These are phyloP conservation scores for Dicentrarchus labrax DNA, from an alignment of 2,113 vertebrate species.

Conservation along the genomic window DNA sequence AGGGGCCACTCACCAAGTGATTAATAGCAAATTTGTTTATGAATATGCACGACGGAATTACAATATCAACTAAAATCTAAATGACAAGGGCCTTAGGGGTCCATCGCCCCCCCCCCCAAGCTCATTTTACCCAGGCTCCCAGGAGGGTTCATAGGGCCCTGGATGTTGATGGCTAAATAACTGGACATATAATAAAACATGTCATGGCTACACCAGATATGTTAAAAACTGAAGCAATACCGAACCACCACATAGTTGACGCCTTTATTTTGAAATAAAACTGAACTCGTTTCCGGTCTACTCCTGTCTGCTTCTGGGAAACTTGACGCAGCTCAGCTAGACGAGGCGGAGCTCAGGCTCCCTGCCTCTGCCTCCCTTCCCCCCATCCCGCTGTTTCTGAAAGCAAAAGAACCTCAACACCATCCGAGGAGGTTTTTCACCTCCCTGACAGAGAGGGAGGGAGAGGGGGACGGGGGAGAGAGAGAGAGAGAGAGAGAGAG, in stretches of 20 bases:
- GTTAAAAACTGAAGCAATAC: neutral
- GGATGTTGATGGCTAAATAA: neutral
- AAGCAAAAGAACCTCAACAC: slow-evolving; percentile 65
- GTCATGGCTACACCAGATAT: neutral
- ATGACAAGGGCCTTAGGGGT: too few species aligned
- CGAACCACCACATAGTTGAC: neutral
- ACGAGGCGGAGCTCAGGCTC: slow-evolving; percentile 84
- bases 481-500: neutral
- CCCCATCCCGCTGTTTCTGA: slow-evolving; percentile 72
- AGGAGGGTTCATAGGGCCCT: too few species aligned
- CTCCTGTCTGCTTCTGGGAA: neutral
- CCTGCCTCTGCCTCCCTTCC: slow-evolving; percentile 69
- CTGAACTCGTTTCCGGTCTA: neutral
- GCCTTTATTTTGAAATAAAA: slow-evolving; percentile 65
- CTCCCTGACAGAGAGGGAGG: slow-evolving; percentile 47
- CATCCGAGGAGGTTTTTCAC: slow-evolving; percentile 73
- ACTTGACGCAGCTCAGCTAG: slow-evolving; percentile 54
- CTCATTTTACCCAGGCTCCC: too few species aligned
- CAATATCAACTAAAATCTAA: neutral
- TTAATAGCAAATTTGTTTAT: neutral
- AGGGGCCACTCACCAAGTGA: neutral
- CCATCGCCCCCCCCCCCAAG: too few species aligned
- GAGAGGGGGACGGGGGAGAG: neutral
- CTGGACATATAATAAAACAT: neutral
- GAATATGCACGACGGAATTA: neutral